phyloP scores from a whole-genome alignment of 2,888 invertebrate species.

The Cheiracanthium punctorium region DNA sequence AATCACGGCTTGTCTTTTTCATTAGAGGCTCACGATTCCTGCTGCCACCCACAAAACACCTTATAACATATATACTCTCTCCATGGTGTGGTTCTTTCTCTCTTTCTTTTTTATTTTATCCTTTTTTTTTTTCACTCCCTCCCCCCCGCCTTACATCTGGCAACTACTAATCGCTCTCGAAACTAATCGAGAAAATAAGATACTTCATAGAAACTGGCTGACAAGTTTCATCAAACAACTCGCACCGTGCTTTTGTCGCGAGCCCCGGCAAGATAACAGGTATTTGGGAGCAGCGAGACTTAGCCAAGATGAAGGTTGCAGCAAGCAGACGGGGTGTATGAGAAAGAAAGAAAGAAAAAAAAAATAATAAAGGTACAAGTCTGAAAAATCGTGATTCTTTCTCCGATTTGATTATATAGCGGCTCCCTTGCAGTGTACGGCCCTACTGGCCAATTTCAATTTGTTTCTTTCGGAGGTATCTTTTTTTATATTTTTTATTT shows the following conservation, averaged over 20 bases:
- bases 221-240: not conserved
- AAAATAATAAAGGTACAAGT: not conserved
- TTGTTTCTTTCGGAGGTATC: constrained; percentile 13
- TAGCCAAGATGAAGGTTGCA: not conserved
- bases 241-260: not conserved
- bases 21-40: too few species aligned
- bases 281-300: not conserved
- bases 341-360: too few species aligned
- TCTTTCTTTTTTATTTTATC: too few species aligned
- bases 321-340: too few species aligned
- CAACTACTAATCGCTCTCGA: not conserved
- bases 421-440: constrained; percentile 6
- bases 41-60: too few species aligned
- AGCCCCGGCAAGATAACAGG: not conserved
- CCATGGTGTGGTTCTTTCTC: too few species aligned
- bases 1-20: too few species aligned
- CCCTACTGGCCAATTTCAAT: not conserved
- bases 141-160: not conserved
- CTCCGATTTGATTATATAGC: constrained; percentile 59
- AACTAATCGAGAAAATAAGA: not conserved
- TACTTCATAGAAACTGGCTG: not conserved
- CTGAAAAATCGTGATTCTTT: constrained; percentile 50
- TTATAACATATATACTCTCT: too few species aligned
- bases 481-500: too few species aligned
- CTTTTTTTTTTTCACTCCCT: too few species aligned